Evolutionary conservation across 2,888 invertebrate genomes (phyloP), one percentile per base, ranked within the genome.

Genomic region (Ophraella communa): DNA sequence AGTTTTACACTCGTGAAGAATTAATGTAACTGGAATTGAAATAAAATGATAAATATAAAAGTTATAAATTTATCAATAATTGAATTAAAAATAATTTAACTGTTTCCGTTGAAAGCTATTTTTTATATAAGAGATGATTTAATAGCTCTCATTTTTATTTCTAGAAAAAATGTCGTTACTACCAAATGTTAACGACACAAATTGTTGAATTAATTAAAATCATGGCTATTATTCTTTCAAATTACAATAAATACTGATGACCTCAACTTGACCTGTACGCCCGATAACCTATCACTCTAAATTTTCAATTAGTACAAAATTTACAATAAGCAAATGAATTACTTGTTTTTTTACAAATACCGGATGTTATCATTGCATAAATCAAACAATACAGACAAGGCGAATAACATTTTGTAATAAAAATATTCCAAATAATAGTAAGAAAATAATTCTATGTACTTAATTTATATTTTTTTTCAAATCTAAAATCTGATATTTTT

Each of bases 251-350:
- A 49, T 23, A 49, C 21, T n/a, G 49, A 24, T 51, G 49, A 24
- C 49, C 49, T 51, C 27, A 27, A 1, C 14, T 51, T 51, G 49
- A 51, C 49, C 17, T 14, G n/a, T 45, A 21, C 14, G 27, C 49
- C 17, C 1, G 49, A 51, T 51, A 51, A 51, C 49, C 49, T 51
- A 51, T 17, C n/a, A 27, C 14, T 51, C 27, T n/a, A 30, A 44
- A 55, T 44, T 55, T 64, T 59, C 53, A 64, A 64, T 64, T 58
- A 64, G 58, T 53, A 54, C 53, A 30, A 47, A 54, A 59, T 27
- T 53, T 58, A 54, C 53, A 64, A 64, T 54, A 54, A 59, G 54
- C 58, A 47, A 63, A 58, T 58, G 18, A 45, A 57, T 44, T 24
- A 17, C 14, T 44, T 49, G 33, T 39, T 47, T 58, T 7, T 23